Conservation (phyloP, 2,797 vertebrate genomes). For the Hybognathus amarus region DNA sequence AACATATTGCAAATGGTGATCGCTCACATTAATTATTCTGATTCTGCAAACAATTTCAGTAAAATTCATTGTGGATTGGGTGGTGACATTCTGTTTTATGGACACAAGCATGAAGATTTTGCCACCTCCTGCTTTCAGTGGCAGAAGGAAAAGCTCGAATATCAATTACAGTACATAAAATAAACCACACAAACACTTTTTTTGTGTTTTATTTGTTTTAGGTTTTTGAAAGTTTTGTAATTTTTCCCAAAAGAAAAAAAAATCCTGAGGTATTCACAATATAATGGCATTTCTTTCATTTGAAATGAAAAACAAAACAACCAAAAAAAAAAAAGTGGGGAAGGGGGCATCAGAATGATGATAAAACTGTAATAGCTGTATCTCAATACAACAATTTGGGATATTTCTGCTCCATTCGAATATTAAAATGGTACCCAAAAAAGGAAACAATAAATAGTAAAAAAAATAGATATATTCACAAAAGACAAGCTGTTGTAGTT, state of each 20-base stretch:
- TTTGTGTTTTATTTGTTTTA: conserved; percentile 78
- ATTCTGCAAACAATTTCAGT: neutral
- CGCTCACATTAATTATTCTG: neutral
- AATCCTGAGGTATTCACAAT: conserved; percentile 89
- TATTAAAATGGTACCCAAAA: conserved; percentile 64
- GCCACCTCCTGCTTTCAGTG: neutral
- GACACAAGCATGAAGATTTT: neutral
- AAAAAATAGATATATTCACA: conserved; percentile 4
- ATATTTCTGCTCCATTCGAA: conserved; percentile 26
- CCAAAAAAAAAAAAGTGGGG: conserved; percentile 49
- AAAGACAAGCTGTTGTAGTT: conserved; percentile 36
- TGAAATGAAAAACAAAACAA: conserved; percentile 68
- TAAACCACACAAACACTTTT: conserved; percentile 54
- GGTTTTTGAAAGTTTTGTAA: conserved; percentile 78
- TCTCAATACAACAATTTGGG: conserved; percentile 41
- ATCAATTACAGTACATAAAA: neutral
- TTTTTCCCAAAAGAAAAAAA: conserved; percentile 71
- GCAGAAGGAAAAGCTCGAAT: neutral
- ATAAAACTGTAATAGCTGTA: conserved; percentile 43
- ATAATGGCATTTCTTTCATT: conserved; percentile 84
- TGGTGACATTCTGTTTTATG: neutral
- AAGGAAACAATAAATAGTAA: conserved; percentile 37
- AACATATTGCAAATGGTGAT: too few species aligned
- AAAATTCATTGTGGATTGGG: neutral
- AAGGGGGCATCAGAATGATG: conserved; percentile 54